Evolutionary conservation across 2,113 vertebrate species (phyloP).

Genomic region (Pandion haliaetus): DNA sequence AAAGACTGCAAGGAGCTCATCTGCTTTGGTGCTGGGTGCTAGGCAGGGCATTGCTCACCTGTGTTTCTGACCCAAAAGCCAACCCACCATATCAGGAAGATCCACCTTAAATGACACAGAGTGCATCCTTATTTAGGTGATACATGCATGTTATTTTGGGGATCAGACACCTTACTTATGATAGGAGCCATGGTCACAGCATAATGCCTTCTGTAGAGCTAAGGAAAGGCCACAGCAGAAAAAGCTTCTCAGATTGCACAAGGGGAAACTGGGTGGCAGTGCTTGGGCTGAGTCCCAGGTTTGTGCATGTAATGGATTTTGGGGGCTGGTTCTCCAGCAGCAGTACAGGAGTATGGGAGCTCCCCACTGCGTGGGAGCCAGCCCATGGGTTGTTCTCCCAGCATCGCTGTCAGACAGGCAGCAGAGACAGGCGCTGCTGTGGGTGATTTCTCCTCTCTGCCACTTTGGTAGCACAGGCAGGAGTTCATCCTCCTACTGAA

Average conservation of each 20-base stretch:
- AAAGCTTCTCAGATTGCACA: background rate
- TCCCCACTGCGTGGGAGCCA: background rate
- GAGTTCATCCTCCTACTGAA: background rate
- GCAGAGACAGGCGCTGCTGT: accelerated
- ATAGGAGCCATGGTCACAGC: background rate
- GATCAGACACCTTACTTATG: background rate
- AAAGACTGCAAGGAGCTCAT: background rate
- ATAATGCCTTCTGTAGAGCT: background rate
- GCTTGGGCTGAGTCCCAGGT: background rate
- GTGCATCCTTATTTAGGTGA: background rate
- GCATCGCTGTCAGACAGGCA: accelerated
- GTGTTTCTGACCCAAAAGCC: background rate
- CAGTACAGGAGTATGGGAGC: background rate
- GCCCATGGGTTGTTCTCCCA: accelerated
- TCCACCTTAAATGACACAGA: background rate
- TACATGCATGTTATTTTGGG: background rate
- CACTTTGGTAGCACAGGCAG: accelerated
- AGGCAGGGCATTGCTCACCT: background rate
- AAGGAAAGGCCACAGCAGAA: accelerated
- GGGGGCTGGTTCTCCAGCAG: background rate
- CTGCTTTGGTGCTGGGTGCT: background rate
- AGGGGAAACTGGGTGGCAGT: too few relatives aligned
- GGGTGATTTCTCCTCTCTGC: background rate
- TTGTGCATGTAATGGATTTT: background rate
- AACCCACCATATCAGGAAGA: background rate